phyloP scores from a whole-genome alignment of 2,888 invertebrate genomes.

The Trimorus sp. region DNA sequence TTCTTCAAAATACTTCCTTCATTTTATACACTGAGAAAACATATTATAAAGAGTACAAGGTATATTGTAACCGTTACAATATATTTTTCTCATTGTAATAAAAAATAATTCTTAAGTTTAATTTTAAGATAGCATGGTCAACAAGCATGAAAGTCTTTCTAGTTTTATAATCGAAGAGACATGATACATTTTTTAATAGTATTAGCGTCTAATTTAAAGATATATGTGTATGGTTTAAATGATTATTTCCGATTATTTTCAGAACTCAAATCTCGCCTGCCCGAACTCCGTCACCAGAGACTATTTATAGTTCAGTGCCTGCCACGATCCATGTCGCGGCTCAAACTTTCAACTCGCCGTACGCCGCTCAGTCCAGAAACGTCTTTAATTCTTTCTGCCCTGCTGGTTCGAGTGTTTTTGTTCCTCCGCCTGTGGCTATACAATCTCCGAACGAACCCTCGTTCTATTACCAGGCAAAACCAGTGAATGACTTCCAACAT shows the following conservation, averaged over 20 bases:
- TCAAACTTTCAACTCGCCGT: constrained; percentile 19
- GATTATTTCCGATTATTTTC: background rate
- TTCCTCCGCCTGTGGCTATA: constrained; percentile 24
- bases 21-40: background rate
- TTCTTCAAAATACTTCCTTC: too few relatives aligned
- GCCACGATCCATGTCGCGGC: constrained; percentile 27
- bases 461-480: constrained; percentile 30
- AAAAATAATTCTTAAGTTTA: too few relatives aligned
- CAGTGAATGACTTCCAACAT: constrained; percentile 15
- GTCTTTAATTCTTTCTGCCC: constrained; percentile 19
- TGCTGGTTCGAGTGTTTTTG: constrained; percentile 9
- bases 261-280: constrained; percentile 38
- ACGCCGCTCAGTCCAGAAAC: constrained; percentile 9
- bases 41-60: too few relatives aligned
- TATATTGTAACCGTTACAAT: too few relatives aligned
- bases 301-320: constrained; percentile 19
- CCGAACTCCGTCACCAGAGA: constrained; percentile 42
- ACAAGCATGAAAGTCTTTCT: too few relatives aligned
- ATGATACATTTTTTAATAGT: too few relatives aligned
- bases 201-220: too few relatives aligned
- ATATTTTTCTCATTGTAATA: too few relatives aligned
- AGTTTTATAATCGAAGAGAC: too few relatives aligned
- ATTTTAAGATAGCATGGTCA: too few relatives aligned
- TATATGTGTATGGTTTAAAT: too few relatives aligned
- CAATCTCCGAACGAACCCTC: constrained; percentile 13